Evolutionary conservation across 2,888 invertebrate genomes (phyloP).

Genomic region (Belgica antarctica): DNA sequence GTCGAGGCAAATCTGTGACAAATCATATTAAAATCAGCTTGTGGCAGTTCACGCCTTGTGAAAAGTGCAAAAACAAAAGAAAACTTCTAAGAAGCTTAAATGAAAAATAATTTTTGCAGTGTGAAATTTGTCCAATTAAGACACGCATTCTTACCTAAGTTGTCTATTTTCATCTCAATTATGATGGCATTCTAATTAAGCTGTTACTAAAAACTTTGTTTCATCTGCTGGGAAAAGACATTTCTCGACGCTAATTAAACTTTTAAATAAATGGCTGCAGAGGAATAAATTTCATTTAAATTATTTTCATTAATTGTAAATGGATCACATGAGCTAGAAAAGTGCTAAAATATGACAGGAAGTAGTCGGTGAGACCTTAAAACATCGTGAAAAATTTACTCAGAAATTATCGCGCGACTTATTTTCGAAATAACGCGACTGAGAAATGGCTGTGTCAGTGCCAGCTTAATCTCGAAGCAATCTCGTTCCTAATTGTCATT

Average conservation of each 20-base stretch:
- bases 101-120: too few relatives aligned
- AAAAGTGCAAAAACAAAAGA: too few relatives aligned
- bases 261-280: slow-evolving; percentile 14
- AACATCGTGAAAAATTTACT: not conserved
- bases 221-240: not conserved
- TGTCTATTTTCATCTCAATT: too few relatives aligned
- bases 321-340: slow-evolving; percentile 37
- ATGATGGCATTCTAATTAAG: too few relatives aligned
- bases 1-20: too few relatives aligned
- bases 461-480: slow-evolving; percentile 9
- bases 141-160: too few relatives aligned
- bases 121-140: too few relatives aligned
- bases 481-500: slow-evolving; percentile 40
- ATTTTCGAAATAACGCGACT: slow-evolving; percentile 37
- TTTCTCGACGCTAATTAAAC: slow-evolving; percentile 14
- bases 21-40: too few relatives aligned
- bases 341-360: slow-evolving; percentile 25
- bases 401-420: not conserved
- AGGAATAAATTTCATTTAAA: slow-evolving; percentile 29
- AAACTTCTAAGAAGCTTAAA: too few relatives aligned
- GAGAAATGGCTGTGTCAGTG: slow-evolving; percentile 36
- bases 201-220: too few relatives aligned
- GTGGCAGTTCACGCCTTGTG: too few relatives aligned
- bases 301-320: slow-evolving; percentile 40
- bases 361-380: not conserved